Conservation (phyloP, 2,888 invertebrate species). For the Strigamia crassipes region DNA sequence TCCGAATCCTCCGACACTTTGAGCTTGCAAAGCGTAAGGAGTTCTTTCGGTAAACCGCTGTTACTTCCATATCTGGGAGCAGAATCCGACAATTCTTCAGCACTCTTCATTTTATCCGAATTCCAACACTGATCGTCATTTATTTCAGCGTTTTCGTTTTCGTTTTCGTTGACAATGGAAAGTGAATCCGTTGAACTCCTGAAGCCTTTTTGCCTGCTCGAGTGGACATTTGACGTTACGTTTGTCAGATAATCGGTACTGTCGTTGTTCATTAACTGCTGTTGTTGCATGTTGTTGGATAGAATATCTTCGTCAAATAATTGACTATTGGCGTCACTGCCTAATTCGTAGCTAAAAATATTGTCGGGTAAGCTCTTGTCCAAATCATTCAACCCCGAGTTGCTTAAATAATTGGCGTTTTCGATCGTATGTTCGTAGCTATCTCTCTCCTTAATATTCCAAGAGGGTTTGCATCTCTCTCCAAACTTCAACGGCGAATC, state of each 20-base stretch:
- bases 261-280: not conserved
- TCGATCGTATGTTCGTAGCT: not conserved
- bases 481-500: not conserved
- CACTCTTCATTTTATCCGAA: too few relatives aligned
- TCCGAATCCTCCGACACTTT: not conserved
- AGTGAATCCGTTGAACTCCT: not conserved
- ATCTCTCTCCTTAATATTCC: not conserved
- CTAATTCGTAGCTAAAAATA: not conserved
- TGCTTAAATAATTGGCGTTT: not conserved
- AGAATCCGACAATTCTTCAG: too few relatives aligned
- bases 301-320: not conserved
- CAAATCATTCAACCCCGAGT: not conserved
- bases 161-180: not conserved
- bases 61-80: not conserved
- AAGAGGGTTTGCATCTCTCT: not conserved
- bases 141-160: not conserved
- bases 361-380: not conserved
- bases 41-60: not conserved
- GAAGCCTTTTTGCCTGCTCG: not conserved
- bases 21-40: not conserved
- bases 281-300: not conserved
- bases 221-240: not conserved
- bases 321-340: not conserved
- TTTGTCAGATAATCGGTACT: not conserved
- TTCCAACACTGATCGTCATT: too few relatives aligned